Evolutionary conservation across 1,140 invertebrate species (phyloP).

Genomic region (Penaeus indicus): DNA sequence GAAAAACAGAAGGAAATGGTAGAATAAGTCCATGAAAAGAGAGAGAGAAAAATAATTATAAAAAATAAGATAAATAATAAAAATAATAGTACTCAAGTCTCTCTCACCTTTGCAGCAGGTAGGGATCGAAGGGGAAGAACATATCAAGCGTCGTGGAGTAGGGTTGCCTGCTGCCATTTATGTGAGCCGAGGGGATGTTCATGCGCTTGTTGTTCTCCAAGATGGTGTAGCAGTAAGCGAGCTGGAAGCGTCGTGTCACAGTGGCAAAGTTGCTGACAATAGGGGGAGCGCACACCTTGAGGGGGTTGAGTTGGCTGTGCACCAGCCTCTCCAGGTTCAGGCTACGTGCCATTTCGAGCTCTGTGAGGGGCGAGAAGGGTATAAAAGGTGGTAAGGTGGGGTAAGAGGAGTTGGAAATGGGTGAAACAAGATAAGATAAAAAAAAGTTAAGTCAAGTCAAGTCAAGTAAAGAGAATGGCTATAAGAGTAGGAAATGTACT

Average conservation of each 20-base stretch:
- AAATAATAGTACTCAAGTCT: background rate
- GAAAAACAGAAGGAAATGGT: too few species aligned
- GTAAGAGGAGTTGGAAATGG: background rate
- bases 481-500: too few species aligned
- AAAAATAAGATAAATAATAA: too few species aligned
- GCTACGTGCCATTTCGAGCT: slow-evolving; percentile 49
- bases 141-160: slow-evolving; percentile 72
- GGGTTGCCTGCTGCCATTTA: background rate
- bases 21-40: too few species aligned
- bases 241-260: slow-evolving; percentile 86
- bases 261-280: slow-evolving; percentile 88
- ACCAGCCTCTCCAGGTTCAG: slow-evolving; percentile 88
- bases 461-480: too few species aligned
- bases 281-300: slow-evolving; percentile 81
- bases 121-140: slow-evolving; percentile 88
- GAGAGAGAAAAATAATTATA: background rate
- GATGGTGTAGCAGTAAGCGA: slow-evolving; percentile 92
- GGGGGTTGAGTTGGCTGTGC: slow-evolving; percentile 86
- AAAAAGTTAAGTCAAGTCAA: background rate
- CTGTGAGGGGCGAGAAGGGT: background rate
- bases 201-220: slow-evolving; percentile 83
- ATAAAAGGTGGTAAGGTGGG: too few species aligned
- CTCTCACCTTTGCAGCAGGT: slow-evolving; percentile 77
- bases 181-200: slow-evolving; percentile 40
- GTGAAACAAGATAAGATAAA: background rate